Percentiles rank a stretch among this genome's conserved stretches.
Conservation (phyloP, 2,797 vertebrate species). For the Sciurus vulgaris region DNA sequence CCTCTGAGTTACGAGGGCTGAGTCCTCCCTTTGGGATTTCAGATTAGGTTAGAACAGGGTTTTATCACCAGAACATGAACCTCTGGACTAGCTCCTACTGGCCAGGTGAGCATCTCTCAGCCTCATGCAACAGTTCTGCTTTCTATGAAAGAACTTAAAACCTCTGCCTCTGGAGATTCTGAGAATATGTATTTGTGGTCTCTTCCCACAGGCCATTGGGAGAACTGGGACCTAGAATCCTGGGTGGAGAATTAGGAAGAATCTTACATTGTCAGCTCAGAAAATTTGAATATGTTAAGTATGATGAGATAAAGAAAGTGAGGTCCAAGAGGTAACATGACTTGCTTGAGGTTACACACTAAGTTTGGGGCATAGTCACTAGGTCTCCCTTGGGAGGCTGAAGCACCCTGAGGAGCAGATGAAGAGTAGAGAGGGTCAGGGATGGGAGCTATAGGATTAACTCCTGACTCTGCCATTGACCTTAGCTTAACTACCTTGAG, state of each 20-base stretch:
- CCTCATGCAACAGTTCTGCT: not conserved
- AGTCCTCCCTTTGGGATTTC: slow-evolving; percentile 37
- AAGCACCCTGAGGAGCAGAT: not conserved
- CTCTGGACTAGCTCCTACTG: not conserved
- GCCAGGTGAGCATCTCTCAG: not conserved
- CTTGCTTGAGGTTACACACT: slow-evolving; percentile 41
- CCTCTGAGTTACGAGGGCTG: slow-evolving; percentile 21
- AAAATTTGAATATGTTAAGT: not conserved
- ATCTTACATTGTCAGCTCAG: not conserved
- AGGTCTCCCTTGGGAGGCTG: not conserved
- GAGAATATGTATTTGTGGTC: not conserved
- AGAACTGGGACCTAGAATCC: not conserved
- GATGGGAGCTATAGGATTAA: not conserved
- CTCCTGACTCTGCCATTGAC: slow-evolving; percentile 10
- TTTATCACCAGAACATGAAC: slow-evolving; percentile 45
- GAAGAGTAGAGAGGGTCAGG: not conserved
- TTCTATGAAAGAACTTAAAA: slow-evolving; percentile 6
- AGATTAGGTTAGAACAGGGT: slow-evolving; percentile 19
- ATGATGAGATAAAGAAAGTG: not conserved
- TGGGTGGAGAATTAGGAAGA: not conserved
- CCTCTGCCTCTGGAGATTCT: not conserved
- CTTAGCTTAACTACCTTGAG: not conserved
- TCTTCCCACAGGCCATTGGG: not conserved
- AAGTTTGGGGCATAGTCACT: not conserved
- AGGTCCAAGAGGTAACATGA: slow-evolving; percentile 17